Evolutionary conservation across 2,797 vertebrate species (phyloP).

Genomic region (Steatocranus sp.): DNA sequence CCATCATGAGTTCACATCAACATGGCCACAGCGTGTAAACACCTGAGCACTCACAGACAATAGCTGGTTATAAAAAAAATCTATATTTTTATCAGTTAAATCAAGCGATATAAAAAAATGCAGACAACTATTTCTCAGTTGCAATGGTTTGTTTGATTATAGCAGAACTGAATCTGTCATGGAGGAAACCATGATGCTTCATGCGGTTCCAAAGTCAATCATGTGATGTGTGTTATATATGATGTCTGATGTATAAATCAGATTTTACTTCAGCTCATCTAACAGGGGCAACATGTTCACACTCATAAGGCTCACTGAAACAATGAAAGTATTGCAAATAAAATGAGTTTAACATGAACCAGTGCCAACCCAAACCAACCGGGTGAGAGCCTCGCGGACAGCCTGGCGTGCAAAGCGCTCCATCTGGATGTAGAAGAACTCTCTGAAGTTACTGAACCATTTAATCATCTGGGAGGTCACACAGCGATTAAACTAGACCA

Average conservation of each 20-base stretch:
- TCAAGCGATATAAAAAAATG: background rate
- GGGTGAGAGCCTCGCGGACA: slow-evolving; percentile 73
- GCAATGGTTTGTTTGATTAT: background rate
- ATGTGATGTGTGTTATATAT: background rate
- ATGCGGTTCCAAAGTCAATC: background rate
- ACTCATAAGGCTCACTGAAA: background rate
- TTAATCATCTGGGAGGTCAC: slow-evolving; percentile 85
- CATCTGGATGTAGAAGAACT: slow-evolving; percentile 87
- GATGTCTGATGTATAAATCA: background rate
- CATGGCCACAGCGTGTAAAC: background rate
- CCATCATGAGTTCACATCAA: background rate
- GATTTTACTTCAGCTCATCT: background rate
- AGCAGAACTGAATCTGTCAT: background rate
- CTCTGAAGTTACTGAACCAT: slow-evolving; percentile 85
- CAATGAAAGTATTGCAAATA: background rate
- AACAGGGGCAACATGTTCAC: background rate
- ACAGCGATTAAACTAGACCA: slow-evolving; percentile 76
- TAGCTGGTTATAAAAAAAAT: background rate
- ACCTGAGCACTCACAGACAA: background rate
- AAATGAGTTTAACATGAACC: background rate
- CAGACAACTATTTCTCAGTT: background rate
- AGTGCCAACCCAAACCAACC: slow-evolving; percentile 43
- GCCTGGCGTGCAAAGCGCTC: slow-evolving; percentile 82
- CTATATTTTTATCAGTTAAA: background rate
- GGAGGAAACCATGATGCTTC: background rate